Conservation (phyloP, 2,888 invertebrate species). For the Megalurothrips usitatus region DNA sequence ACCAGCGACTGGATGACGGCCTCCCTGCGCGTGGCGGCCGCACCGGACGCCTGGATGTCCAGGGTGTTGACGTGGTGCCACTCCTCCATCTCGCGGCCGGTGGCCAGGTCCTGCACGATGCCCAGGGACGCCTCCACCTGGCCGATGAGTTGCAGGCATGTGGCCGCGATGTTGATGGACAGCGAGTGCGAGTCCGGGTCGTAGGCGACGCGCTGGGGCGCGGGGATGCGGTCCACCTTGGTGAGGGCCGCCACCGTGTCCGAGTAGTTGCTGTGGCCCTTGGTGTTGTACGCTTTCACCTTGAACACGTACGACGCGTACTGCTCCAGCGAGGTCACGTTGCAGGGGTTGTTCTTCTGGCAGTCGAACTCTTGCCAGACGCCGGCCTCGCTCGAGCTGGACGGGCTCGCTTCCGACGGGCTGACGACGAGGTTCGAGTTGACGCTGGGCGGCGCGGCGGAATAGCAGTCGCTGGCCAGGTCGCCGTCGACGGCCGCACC, state of each 20-base stretch:
- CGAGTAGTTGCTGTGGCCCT: conserved; percentile 81
- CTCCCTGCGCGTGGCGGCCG: conserved; percentile 65
- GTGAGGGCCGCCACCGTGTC: conserved; percentile 77
- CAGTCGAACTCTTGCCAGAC: conserved; percentile 85
- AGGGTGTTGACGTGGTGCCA: conserved; percentile 73
- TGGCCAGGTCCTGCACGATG: conserved; percentile 46
- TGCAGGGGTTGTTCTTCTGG: conserved; percentile 79
- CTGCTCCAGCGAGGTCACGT: conserved; percentile 78
- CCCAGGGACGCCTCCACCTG: conserved; percentile 62
- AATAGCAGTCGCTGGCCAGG: conserved; percentile 56
- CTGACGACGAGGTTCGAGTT: conserved; percentile 1
- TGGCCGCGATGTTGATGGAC: conserved; percentile 73
- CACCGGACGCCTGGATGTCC: conserved; percentile 44
- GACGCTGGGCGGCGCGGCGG: conserved; percentile 44
- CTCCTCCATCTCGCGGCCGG: conserved; percentile 44
- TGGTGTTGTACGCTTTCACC: conserved; percentile 83
- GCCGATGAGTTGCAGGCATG: conserved; percentile 71
- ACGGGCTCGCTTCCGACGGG: background rate
- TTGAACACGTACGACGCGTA: conserved; percentile 83
- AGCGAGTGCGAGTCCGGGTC: conserved; percentile 72
- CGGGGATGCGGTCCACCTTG: conserved; percentile 76
- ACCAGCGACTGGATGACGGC: conserved; percentile 61
- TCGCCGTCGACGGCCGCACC: conserved; percentile 58
- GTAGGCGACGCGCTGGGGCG: conserved; percentile 74
- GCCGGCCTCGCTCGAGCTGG: conserved; percentile 43